Conservation (phyloP, 1,140 invertebrate genomes). For the Magallana angulata region DNA sequence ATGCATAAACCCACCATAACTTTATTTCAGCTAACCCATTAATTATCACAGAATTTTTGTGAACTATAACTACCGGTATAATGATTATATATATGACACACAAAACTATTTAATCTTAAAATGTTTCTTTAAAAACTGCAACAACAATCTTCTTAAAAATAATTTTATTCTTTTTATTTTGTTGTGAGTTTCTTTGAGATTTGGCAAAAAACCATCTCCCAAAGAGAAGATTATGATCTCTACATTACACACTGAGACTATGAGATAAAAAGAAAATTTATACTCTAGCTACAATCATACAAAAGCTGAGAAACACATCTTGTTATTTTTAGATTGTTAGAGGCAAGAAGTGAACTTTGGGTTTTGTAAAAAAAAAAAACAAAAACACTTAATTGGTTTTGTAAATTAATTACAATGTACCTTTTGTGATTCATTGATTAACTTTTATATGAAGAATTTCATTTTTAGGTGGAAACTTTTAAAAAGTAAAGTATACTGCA, state of each 20-base stretch:
- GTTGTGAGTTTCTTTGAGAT: constrained; percentile 4
- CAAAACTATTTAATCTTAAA: too few species aligned
- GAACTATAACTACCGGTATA: too few species aligned
- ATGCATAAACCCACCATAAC: too few species aligned
- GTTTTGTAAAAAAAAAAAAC: not conserved
- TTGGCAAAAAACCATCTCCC: constrained; percentile 25
- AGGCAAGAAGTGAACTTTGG: not conserved
- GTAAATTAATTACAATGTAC: too few species aligned
- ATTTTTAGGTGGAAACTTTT: too few species aligned
- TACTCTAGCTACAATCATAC: not conserved
- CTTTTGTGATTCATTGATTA: too few species aligned
- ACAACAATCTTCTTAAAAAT: not conserved
- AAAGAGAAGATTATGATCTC: constrained; percentile 11
- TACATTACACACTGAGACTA: constrained; percentile 10
- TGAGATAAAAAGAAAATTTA: constrained; percentile 29
- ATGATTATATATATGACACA: too few species aligned
- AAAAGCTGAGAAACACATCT: constrained; percentile 1
- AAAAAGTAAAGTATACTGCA: too few species aligned
- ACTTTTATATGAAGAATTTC: too few species aligned
- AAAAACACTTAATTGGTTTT: not conserved
- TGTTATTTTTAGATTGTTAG: constrained; percentile 7
- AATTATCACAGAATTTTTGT: too few species aligned
- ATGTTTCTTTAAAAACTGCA: too few species aligned
- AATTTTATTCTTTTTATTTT: constrained; percentile 1
- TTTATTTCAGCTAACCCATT: too few species aligned